phyloP scores from a whole-genome alignment of 2,888 invertebrate species.

The Lycocerus yunnanus region DNA sequence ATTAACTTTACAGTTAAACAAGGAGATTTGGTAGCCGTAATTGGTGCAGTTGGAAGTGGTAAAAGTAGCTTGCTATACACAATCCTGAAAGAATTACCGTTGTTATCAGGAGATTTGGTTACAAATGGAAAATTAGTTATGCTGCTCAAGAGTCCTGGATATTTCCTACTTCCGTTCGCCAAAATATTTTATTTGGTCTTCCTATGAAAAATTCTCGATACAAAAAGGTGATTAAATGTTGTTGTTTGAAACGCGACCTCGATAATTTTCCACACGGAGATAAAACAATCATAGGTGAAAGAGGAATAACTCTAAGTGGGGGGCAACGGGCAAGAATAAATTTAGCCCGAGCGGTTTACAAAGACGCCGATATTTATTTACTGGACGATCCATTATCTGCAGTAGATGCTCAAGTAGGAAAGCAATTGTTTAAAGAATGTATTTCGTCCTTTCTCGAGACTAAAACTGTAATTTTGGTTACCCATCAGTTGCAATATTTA shows the following conservation, averaged over 20 bases:
- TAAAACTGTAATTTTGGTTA: constrained; percentile 78
- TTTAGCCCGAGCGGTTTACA: constrained; percentile 67
- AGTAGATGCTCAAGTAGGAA: constrained; percentile 72
- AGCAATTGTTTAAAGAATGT: constrained; percentile 71
- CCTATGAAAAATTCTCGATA: constrained; percentile 67
- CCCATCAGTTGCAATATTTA: constrained; percentile 83
- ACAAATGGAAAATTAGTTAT: constrained; percentile 72
- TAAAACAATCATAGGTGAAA: constrained; percentile 77
- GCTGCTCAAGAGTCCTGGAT: constrained; percentile 86
- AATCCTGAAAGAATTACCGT: constrained; percentile 72
- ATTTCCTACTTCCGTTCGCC: constrained; percentile 68
- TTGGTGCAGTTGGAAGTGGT: constrained; percentile 74
- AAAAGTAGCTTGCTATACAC: constrained; percentile 68
- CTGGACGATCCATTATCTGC: constrained; percentile 78
- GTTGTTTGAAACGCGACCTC: constrained; percentile 73
- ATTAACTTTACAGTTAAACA: constrained; percentile 56
- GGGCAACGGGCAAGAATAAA: constrained; percentile 75
- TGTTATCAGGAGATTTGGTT: constrained; percentile 62
- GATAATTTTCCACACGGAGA: constrained; percentile 74
- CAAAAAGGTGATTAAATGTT: constrained; percentile 67
- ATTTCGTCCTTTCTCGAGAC: constrained; percentile 63
- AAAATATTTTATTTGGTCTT: constrained; percentile 83
- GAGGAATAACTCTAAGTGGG: constrained; percentile 75
- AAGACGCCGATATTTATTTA: constrained; percentile 73
- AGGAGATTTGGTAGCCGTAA: constrained; percentile 62